Evolutionary conservation across 2,888 invertebrate genomes (phyloP).

Genomic region (Dryomyza anilis): DNA sequence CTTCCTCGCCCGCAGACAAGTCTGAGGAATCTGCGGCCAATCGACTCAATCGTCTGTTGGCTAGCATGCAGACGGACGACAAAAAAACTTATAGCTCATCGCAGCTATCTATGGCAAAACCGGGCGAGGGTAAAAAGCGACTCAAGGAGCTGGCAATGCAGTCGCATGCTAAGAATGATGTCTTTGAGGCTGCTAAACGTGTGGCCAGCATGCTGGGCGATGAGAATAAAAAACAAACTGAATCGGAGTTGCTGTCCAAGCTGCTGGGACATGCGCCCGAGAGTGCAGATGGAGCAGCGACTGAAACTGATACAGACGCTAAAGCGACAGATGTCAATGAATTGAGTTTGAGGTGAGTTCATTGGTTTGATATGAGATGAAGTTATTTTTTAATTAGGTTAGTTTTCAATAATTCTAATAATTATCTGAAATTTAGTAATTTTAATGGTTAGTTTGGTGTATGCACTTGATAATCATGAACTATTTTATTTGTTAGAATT

Average conservation of each 20-base stretch:
- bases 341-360: conserved; percentile 48
- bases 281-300: neutral
- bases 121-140: conserved; percentile 47
- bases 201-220: conserved; percentile 75
- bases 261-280: conserved; percentile 65
- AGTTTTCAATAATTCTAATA: neutral
- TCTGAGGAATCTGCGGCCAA: conserved; percentile 49
- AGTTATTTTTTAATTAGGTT: no score
- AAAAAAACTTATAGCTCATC: conserved; percentile 36
- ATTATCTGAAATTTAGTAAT: neutral
- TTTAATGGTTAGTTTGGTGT: no score
- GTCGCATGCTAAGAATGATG: conserved; percentile 43
- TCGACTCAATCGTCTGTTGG: conserved; percentile 54
- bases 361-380: no score
- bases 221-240: conserved; percentile 69
- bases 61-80: conserved; percentile 55
- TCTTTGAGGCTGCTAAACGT: conserved; percentile 68
- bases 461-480: no score
- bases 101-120: conserved; percentile 43
- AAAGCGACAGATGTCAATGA: conserved; percentile 25
- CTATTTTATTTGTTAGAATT: no score
- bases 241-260: conserved; percentile 75
- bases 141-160: conserved; percentile 42
- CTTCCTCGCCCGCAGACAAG: neutral
- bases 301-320: neutral